Percentiles rank a stretch among this genome's conserved stretches.
These are phyloP conservation scores for Geodia barretti DNA, from an alignment of 37 sponge, comb jelly and placozoan species.

Conservation along the genomic window DNA sequence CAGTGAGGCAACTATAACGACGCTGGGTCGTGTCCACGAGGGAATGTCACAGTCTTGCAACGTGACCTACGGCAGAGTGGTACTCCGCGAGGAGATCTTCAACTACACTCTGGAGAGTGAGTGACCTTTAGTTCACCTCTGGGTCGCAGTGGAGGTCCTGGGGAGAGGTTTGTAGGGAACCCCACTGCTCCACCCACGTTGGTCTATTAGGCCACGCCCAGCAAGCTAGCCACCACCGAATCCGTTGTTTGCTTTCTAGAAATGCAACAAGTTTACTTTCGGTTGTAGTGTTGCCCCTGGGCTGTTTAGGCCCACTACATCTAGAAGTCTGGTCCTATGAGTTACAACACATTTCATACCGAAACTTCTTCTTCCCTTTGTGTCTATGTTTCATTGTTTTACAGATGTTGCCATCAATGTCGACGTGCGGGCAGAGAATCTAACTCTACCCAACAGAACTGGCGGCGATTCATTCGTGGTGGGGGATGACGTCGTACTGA, in stretches of 20 bases:
- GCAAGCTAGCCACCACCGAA: not conserved
- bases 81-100: not conserved
- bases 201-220: too few relatives aligned
- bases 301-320: too few relatives aligned
- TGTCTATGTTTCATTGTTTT: not conserved
- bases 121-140: not conserved
- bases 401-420: not conserved
- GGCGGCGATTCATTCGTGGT: not conserved
- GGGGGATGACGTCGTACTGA: slow-evolving; percentile 14
- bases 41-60: not conserved
- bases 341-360: too few relatives aligned
- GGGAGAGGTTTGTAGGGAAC: too few relatives aligned
- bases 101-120: not conserved
- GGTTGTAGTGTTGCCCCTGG: too few relatives aligned
- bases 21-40: not conserved
- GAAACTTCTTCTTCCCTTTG: not conserved
- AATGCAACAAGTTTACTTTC: too few relatives aligned
- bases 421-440: not conserved
- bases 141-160: too few relatives aligned
- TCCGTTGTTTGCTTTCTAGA: too few relatives aligned
- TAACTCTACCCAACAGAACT: too few relatives aligned
- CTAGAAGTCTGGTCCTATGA: too few relatives aligned
- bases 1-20: not conserved
- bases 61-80: not conserved
- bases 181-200: too few relatives aligned